phyloP scores from a whole-genome alignment of 2,113 vertebrate species.

The Castor canadensis region DNA sequence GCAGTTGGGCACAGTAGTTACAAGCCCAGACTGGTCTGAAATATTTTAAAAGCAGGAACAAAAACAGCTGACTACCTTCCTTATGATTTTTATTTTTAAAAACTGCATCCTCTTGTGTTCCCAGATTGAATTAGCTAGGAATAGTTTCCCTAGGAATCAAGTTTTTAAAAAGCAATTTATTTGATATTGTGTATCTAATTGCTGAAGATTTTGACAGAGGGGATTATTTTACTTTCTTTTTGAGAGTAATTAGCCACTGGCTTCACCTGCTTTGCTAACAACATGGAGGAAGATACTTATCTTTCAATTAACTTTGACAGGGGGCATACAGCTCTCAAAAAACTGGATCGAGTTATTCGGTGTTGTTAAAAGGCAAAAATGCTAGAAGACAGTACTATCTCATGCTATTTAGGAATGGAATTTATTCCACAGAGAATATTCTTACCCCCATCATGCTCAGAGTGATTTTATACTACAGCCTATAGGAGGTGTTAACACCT shows the following conservation, averaged over 20 bases:
- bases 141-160: slow-evolving; percentile 50
- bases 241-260: slow-evolving; percentile 38
- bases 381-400: neutral
- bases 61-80: slow-evolving; percentile 33
- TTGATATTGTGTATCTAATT: slow-evolving; percentile 48
- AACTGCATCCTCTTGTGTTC: slow-evolving; percentile 16
- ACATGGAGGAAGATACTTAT: slow-evolving; percentile 45
- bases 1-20: neutral
- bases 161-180: slow-evolving; percentile 38
- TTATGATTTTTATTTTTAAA: slow-evolving; percentile 39
- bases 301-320: slow-evolving; percentile 65
- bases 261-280: slow-evolving; percentile 55
- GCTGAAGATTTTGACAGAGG: slow-evolving; percentile 18
- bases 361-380: neutral
- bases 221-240: slow-evolving; percentile 49
- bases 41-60: slow-evolving; percentile 38
- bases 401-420: neutral
- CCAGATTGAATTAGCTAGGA: slow-evolving; percentile 43
- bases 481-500: neutral
- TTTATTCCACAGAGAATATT: neutral
- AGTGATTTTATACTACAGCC: neutral
- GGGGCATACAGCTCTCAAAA: neutral
- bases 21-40: slow-evolving; percentile 30
- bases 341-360: neutral
- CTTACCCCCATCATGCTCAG: neutral